Evolutionary conservation across 2,888 invertebrate genomes (phyloP), one percentile per base, ranked within the genome.

Genomic region (Meganola albula): DNA sequence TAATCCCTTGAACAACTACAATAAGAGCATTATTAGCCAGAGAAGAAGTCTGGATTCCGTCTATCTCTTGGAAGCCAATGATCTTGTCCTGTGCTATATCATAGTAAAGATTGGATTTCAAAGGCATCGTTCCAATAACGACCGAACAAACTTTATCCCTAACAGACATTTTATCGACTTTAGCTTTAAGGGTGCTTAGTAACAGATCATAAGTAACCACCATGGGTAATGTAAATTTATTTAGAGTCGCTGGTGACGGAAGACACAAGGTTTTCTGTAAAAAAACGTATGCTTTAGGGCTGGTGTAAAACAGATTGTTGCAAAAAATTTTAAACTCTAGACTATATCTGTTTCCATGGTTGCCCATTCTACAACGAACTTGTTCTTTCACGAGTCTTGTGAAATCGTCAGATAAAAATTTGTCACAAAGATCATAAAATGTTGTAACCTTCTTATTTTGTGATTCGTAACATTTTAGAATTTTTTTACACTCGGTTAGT

Each of bases 21-120:
- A 56, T 50, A 11, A 59, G 33, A 7, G 52, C 56, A 24, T 41
- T 12, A 27, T 43, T 41, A 10, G 58, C 56, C 4, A 47, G 53
- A 10, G 30, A 7, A 20, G 45, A 27, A 1, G 37, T 28, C 30
- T 52, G 49, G 2, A 39, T 14, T 10, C 50, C 53, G 12, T 56
- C 37, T 16, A 54, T 30, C 34, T 58, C 55, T 11, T 56, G 53
- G 8, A 58, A 54, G 4, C 58, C 58, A 6, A 39, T 29, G 7
- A 58, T 46, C 34, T 34, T 55, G 13, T 60, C 52, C 9, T 44
- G 9, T 27, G 37, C 44, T 4, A 45, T 37, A 27, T 49, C 29
- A 34, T 51, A 55, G 37, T 39, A 47, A 3, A 58, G 12, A 20
- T 48, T 34, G 7, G 41, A 23, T 31, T 53, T 52, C 20, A 58